A percentile compares a stretch with the other conserved stretches of the same genome.
Evolutionary conservation across 2,888 invertebrate genomes (phyloP).

Genomic region (Clusia tigrina): DNA sequence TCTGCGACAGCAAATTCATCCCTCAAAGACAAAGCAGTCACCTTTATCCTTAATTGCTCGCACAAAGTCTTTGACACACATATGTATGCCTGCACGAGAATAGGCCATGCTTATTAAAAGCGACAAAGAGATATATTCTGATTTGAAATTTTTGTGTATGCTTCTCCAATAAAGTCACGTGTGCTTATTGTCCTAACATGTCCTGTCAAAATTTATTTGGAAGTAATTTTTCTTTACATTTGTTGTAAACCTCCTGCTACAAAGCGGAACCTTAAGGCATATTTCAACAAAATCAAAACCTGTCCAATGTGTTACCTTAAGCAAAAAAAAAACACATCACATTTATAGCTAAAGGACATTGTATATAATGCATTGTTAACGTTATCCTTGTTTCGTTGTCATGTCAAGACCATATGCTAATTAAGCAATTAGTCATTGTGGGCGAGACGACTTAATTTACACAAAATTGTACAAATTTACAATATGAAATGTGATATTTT

Average conservation of each 20-base stretch:
- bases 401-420: conserved; percentile 64
- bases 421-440: conserved; percentile 65
- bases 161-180: conserved; percentile 43
- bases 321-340: neutral
- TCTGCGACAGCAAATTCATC: neutral
- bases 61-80: neutral
- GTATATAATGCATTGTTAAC: conserved; percentile 13
- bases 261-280: conserved; percentile 23
- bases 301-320: conserved; percentile 21
- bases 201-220: conserved; percentile 39
- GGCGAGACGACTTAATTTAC: conserved; percentile 60
- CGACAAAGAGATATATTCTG: neutral
- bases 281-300: conserved; percentile 6
- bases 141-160: neutral
- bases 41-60: neutral
- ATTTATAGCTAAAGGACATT: neutral
- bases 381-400: conserved; percentile 32
- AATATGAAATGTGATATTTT: conserved; percentile 45
- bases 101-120: neutral
- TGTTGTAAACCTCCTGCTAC: neutral
- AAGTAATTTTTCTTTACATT: conserved; percentile 7
- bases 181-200: conserved; percentile 26
- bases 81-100: neutral
- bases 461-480: conserved; percentile 23
- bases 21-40: neutral